Conservation (phyloP, 2,797 vertebrate species). For the Calcarius lapponicus region DNA sequence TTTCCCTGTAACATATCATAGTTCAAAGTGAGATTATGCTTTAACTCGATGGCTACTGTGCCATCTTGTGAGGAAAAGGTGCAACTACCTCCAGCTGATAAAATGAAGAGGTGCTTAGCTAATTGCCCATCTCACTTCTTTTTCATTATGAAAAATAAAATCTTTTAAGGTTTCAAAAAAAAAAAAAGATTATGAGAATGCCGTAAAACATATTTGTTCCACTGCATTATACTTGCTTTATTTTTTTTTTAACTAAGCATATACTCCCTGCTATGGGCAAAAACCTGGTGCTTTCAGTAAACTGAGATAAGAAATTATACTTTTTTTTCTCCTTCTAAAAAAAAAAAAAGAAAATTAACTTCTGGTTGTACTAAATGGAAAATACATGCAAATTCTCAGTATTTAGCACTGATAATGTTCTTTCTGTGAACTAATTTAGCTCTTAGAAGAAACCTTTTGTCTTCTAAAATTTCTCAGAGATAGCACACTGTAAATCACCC, state of each 20-base stretch:
- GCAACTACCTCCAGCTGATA: neutral
- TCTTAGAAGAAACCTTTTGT: neutral
- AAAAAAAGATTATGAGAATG: neutral
- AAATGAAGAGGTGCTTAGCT: neutral
- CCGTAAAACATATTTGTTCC: neutral
- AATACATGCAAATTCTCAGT: neutral
- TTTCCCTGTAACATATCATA: neutral
- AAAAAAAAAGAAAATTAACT: neutral
- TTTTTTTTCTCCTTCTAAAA: accelerated
- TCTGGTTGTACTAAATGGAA: neutral
- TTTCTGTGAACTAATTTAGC: neutral
- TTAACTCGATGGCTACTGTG: conserved; percentile 59
- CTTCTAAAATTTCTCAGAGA: conserved; percentile 22
- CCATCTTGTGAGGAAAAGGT: conserved; percentile 73
- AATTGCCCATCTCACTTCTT: neutral
- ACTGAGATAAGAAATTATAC: neutral
- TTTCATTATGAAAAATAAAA: neutral
- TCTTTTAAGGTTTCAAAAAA: neutral
- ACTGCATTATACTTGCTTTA: neutral
- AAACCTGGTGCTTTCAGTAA: neutral
- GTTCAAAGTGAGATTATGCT: neutral
- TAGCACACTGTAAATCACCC: neutral
- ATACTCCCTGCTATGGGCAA: neutral
- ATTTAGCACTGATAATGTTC: neutral
- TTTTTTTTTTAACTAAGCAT: no score